Base-by-base conservation (phyloP, 2,797 vertebrate genomes). In the Mastacembelus armatus region DNA sequence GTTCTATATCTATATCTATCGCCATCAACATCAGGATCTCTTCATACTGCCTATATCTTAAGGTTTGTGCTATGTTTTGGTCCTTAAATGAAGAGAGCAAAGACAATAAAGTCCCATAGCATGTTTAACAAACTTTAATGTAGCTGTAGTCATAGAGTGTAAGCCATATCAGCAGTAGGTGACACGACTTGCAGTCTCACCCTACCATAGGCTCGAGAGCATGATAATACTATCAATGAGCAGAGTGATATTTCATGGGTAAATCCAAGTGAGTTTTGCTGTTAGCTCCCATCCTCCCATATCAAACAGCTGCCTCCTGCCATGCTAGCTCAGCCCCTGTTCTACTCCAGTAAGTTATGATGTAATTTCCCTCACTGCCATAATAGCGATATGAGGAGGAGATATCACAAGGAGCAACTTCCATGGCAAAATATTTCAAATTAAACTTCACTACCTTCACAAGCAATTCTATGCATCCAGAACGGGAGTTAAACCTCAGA, bases 281-380 rank as follows among this genome's bases (percentile, higher is more conserved):
- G 2, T 74, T 55, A 1, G 54, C 68, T 43, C 15, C 66, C 63
- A 10, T 67, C 69, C 49, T 60, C 40, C 36, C 52, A 11, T 75
- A 78, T 84, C 75, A 71, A 74, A 69, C 29, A 1, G 42, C 59
- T 21, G 49, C 45, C 64, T 63, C 70, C 72, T 47, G 70, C 67
- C 55, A 52, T 43, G 70, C 66, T 68, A 71, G 38, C 81, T 82
- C 80, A 63, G 81, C 64, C 71, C 70, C 69, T 78, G 59, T 84
- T 87, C 67, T 81, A 60, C 83, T 66, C 71, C 78, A 64, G 39
- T 78, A 81, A 86, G 74, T 87, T 86, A 85, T 85, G 84, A 87
- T 86, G 84, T 85, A 61, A 86, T 91, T 84, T 76, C 21, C 76
- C 67, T 66, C 63, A 42, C 57, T 51, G 74, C 66, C 66, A 24